These are phyloP conservation scores for Pandion haliaetus DNA, from an alignment of 2,113 vertebrate genomes.

Conservation along the genomic window DNA sequence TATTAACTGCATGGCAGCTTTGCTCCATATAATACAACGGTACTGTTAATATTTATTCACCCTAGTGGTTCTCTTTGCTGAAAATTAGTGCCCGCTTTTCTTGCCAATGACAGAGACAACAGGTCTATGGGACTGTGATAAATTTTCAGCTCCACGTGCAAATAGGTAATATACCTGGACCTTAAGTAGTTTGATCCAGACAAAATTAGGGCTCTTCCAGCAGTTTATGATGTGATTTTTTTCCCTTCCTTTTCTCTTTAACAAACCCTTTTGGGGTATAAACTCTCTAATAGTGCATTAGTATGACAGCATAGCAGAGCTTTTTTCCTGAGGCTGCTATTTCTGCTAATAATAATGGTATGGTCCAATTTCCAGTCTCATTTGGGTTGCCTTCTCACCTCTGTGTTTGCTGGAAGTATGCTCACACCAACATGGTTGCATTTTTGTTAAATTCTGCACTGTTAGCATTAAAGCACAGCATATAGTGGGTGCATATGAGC, in stretches of 20 bases:
- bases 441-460: not conserved
- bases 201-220: not conserved
- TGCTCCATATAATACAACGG: not conserved
- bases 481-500: not conserved
- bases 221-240: not conserved
- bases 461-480: not conserved
- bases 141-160: not conserved
- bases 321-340: not conserved
- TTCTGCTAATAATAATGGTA: not conserved
- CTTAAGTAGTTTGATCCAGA: not conserved
- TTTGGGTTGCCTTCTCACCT: not conserved
- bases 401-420: not conserved
- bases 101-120: not conserved
- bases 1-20: not conserved
- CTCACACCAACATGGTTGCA: rapidly evolving
- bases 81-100: not conserved
- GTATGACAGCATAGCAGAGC: not conserved
- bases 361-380: rapidly evolving
- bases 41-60: not conserved
- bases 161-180: not conserved
- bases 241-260: not conserved
- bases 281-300: not conserved
- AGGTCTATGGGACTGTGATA: not conserved
- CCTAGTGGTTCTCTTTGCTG: not conserved
- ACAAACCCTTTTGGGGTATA: not conserved